Percentiles rank a stretch among this genome's conserved stretches.
These are phyloP conservation scores for Tetanocera ferruginea DNA, from an alignment of 2,888 invertebrate genomes.

Conservation along the genomic window DNA sequence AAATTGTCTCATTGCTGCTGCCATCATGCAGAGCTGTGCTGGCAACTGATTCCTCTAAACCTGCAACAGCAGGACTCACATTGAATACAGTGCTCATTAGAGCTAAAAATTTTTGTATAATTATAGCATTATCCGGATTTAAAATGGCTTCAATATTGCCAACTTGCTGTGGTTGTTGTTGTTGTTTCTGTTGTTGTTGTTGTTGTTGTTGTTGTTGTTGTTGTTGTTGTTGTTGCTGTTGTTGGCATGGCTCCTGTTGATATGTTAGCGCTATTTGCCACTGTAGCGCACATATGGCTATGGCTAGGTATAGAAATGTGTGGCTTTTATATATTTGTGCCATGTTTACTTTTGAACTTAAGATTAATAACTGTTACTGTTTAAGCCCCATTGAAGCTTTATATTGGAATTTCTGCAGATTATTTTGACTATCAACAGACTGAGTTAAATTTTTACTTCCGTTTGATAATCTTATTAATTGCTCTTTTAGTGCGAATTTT, in stretches of 20 bases:
- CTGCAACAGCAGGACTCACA: background rate
- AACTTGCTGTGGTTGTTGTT: background rate
- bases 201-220: background rate
- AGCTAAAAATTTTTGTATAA: background rate
- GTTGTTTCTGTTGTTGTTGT: background rate
- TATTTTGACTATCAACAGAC: too few relatives aligned
- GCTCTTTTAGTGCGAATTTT: too few relatives aligned
- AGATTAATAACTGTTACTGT: background rate
- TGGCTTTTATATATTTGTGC: background rate
- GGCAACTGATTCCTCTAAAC: background rate
- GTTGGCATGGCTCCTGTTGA: background rate
- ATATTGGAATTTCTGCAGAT: too few relatives aligned
- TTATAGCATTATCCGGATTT: background rate
- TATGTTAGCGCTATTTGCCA: background rate
- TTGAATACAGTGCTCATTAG: constrained; percentile 5
- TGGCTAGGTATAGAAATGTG: too few relatives aligned
- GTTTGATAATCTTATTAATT: too few relatives aligned
- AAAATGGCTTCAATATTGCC: background rate
- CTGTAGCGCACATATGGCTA: too few relatives aligned
- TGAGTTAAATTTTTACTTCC: too few relatives aligned
- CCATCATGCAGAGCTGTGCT: background rate
- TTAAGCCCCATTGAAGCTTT: too few relatives aligned
- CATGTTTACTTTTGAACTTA: background rate
- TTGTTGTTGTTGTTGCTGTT: background rate
- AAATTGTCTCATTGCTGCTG: background rate